Percentiles rank a stretch among this genome's conserved stretches.
Conservation (phyloP, 2,113 vertebrate genomes). For the Xenopus tropicalis region UCB_Xtro_10.0 CM004447.2:134834501-134835000, state of each 20-base stretch:
- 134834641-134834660: too few species aligned
- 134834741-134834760: too few species aligned
- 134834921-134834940: neutral
- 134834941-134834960: neutral
- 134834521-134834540: conserved; percentile 46
- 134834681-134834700: too few species aligned
- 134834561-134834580: conserved; percentile 43
- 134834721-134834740: too few species aligned
- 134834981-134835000: neutral
- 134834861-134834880: neutral
- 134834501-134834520: conserved; percentile 13
- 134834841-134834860: neutral
- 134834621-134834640: too few species aligned
- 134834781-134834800: too few species aligned
- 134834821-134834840: neutral
- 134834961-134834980: neutral
- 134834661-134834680: too few species aligned
- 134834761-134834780: too few species aligned
- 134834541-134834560: conserved; percentile 28
- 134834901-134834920: neutral
- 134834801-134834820: too few species aligned
- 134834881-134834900: neutral
- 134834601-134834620: conserved; percentile 22
- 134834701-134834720: too few species aligned
- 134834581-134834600: conserved; percentile 10